Evolutionary conservation across 2,113 vertebrate genomes (phyloP), one percentile per base, ranked within the genome.

Genomic region (Damaliscus lunatus): DNA sequence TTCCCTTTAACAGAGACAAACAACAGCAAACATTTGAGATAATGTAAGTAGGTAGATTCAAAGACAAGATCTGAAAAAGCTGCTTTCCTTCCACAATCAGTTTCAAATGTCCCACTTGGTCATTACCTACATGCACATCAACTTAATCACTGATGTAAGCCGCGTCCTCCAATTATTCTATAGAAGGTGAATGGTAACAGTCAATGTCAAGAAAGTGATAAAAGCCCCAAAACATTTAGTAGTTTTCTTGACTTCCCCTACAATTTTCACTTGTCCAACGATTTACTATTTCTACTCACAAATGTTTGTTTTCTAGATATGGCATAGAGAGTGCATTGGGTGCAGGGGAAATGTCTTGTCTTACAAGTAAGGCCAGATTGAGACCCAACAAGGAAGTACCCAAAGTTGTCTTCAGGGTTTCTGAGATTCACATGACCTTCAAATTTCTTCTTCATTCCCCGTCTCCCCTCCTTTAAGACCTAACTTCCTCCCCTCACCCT

Each of bases 171-270:
- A 52, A 9, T 33, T 53, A 29, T 33, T 52, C 46, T 93, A 40
- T 40, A 92, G 95, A 88, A 92, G 74, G n/a, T 46, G 16, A 92
- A 59, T 23, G 23, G 40, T 16, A 64, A 90, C 48, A 85, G 71
- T 57, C 94, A 94, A 97, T 96, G 46, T 27, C 82, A 93, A 86
- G 62, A 91, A 50, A 74, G 78, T n/a, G 3, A 64, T 7, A 19
- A 57, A 67, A 97, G 85, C 17, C 46, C 16, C 57, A 40, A 92
- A 97, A 5, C 57, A 92, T 46, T 96, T 92, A 77, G 7, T 16
- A 53, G 27, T 15, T 67, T 98, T 96, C 15, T 67, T 88, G 46
- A 59, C 78, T 40, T 90, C 96, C 40, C 77, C 36, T 86, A 96
- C 55, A 88, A 48, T 90, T 93, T 90, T 82, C n/a, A 87, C 48